Evolutionary conservation across 2,797 vertebrate species (phyloP), one percentile per base, ranked within the genome.

Genomic region (Trichosurus vulpecula): DNA sequence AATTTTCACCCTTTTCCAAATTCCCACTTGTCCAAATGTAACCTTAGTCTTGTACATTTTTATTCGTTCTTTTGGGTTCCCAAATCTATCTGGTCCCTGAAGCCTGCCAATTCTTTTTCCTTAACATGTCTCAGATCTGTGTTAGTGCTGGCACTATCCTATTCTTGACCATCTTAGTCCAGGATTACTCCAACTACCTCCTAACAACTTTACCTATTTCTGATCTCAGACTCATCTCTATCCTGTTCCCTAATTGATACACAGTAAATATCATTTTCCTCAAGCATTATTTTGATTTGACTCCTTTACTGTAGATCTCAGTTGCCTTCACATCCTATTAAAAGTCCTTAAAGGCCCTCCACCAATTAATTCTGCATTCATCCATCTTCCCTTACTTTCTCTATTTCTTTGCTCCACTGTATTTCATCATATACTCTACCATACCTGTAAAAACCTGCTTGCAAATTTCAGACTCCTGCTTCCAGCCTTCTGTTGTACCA

Each of bases 291-390:
- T 95, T 95, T 94, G 93, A 90, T 27, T 0, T 1, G 22, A 35
- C 54, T 95, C 87, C 54, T 92, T 54, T 87, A 91, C 95, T 92
- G 52, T 74, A 87, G 66, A 91, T 96, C 93, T 54, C 95, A 97
- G 96, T 95, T 97, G 96, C 93, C 94, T 91, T 95, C 53, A 54
- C 93, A 87, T 97, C 93, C 93, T 95, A 96, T 97, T 95, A 98
- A 97, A 98, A 96, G 96, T 97, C 96, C 92, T 94, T 95, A 92
- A 94, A 92, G 93, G 95, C 27, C 61, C 92, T 96, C 93, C 90
- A 91, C 95, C 90, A 96, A 94, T 94, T 95, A 96, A 89, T 89
- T 96, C 57, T 14, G 89, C 81, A 30, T 0, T 31, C 61, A 16
- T 56, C 61, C 61, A 13, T 56, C 61, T 93, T 95, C 92, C 52